Conservation (phyloP, 2,113 vertebrate genomes). For the Sander lucioperca region DNA sequence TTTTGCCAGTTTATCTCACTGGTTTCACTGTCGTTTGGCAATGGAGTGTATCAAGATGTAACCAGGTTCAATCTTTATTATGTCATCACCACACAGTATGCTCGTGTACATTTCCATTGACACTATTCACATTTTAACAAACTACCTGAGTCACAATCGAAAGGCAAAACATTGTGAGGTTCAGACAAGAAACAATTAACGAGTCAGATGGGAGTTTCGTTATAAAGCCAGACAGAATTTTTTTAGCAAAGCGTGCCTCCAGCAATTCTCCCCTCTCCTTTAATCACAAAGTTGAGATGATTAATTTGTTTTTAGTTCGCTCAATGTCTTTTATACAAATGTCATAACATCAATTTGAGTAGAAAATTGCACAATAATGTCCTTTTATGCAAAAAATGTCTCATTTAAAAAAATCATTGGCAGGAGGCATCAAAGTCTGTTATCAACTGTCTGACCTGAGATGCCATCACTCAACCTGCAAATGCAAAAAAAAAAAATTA, state of each 20-base stretch:
- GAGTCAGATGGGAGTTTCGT: neutral
- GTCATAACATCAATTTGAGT: slow-evolving; percentile 8
- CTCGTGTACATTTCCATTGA: no score
- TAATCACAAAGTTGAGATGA: slow-evolving; percentile 17
- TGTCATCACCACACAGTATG: neutral
- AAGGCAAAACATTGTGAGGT: neutral
- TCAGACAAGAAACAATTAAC: neutral
- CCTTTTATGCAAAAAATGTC: slow-evolving; percentile 23
- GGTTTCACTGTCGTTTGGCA: neutral
- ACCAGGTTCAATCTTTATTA: neutral
- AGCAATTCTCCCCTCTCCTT: slow-evolving; percentile 14
- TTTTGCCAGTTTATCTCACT: slow-evolving; percentile 27
- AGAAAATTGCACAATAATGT: neutral
- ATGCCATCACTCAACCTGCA: neutral
- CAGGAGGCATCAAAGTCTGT: neutral
- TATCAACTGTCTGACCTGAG: neutral
- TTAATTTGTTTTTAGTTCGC: slow-evolving; percentile 37
- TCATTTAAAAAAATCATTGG: neutral
- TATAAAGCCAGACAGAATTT: neutral
- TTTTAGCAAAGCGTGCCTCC: neutral
- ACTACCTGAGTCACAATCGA: neutral
- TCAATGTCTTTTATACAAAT: slow-evolving; percentile 34
- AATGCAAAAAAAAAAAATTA: neutral
- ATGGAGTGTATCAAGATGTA: neutral
- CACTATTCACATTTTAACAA: neutral